A percentile compares a stretch with the other conserved stretches of the same genome.
These are phyloP conservation scores for Malthinus flaveolus DNA, from an alignment of 2,888 invertebrate genomes.

Conservation along the genomic window DNA sequence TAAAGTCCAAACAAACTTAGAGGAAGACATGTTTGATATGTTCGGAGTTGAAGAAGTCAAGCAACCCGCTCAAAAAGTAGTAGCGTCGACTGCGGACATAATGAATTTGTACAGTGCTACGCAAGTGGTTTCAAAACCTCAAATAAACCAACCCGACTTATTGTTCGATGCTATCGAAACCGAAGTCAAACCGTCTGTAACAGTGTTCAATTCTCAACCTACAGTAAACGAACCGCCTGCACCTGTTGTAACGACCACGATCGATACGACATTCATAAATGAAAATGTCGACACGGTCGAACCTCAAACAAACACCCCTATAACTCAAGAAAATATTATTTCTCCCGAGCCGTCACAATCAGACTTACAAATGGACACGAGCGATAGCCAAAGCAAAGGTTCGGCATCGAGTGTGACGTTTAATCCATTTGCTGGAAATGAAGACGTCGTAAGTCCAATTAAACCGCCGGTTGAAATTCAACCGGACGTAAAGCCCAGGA, in stretches of 20 bases:
- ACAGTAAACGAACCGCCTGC: not conserved
- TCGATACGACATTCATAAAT: not conserved
- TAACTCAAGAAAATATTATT: slow-evolving; percentile 41
- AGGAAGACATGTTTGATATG: slow-evolving; percentile 45
- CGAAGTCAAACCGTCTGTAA: slow-evolving; percentile 4
- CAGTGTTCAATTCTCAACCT: not conserved
- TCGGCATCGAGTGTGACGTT: slow-evolving; percentile 53
- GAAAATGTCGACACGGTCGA: slow-evolving; percentile 13
- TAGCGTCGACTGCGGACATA: slow-evolving; percentile 52
- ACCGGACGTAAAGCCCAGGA: slow-evolving; percentile 34
- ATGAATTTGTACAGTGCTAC: slow-evolving; percentile 49
- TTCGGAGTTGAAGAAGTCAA: slow-evolving; percentile 44
- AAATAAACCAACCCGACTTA: slow-evolving; percentile 36
- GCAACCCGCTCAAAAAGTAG: slow-evolving; percentile 44
- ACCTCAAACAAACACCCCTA: slow-evolving; percentile 15
- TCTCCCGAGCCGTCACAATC: slow-evolving; percentile 50
- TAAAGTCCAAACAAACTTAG: slow-evolving; percentile 27
- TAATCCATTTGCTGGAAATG: slow-evolving; percentile 56
- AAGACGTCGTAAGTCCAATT: slow-evolving; percentile 41
- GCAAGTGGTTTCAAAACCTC: slow-evolving; percentile 22
- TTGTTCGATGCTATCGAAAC: slow-evolving; percentile 37
- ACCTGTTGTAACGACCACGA: not conserved
- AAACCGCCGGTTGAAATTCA: slow-evolving; percentile 32
- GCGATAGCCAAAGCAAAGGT: slow-evolving; percentile 52
- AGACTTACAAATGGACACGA: slow-evolving; percentile 52